These are phyloP conservation scores for Notodonta dromedarius DNA, from an alignment of 2,888 invertebrate genomes.

Conservation along the genomic window DNA sequence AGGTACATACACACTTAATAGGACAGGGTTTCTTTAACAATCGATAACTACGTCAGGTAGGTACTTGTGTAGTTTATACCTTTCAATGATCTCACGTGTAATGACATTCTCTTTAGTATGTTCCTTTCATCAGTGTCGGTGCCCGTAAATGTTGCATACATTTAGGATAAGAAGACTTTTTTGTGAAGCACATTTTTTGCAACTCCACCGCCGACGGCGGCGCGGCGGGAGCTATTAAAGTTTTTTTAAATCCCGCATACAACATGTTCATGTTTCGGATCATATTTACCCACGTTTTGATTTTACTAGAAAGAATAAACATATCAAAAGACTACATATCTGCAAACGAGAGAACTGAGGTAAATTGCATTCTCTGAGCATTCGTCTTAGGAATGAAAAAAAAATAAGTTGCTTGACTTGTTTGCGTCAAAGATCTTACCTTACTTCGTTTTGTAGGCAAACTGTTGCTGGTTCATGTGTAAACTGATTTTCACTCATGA, in stretches of 20 bases:
- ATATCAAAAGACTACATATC: too few species aligned
- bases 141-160: slow-evolving; percentile 24
- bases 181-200: slow-evolving; percentile 4
- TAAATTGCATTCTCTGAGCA: too few species aligned
- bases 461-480: too few species aligned
- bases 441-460: too few species aligned
- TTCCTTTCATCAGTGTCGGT: slow-evolving; percentile 28
- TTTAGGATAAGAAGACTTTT: slow-evolving; percentile 24
- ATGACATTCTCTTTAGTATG: slow-evolving; percentile 24
- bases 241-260: slow-evolving; percentile 4
- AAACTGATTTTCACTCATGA: too few species aligned
- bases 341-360: too few species aligned
- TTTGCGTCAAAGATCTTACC: too few species aligned
- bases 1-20: too few species aligned
- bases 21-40: too few species aligned
- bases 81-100: slow-evolving; percentile 29
- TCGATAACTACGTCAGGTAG: too few species aligned
- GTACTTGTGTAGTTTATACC: neutral
- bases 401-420: too few species aligned
- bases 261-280: neutral
- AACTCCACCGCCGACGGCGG: neutral
- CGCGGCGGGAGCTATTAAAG: neutral
- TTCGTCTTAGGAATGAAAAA: too few species aligned
- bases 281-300: neutral
- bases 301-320: neutral